Conservation (phyloP, 2,888 invertebrate species). For the Diploptera punctata region DNA sequence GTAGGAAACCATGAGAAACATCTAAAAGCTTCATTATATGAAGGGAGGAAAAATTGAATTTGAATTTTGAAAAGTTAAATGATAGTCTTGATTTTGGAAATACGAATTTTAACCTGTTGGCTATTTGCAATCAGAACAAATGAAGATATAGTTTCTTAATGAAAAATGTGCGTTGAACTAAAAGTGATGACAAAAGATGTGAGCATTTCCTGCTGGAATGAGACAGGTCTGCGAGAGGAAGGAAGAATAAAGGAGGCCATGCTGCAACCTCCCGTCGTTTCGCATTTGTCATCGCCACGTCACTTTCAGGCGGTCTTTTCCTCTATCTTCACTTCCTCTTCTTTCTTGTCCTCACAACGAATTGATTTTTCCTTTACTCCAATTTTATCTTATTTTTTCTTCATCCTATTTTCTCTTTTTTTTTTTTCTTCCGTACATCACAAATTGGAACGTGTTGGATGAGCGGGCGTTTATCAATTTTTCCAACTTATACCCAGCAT, state of each 20-base stretch:
- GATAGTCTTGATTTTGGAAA: no score
- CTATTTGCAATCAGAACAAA: no score
- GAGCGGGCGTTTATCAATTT: background rate
- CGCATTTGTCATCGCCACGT: conserved; percentile 39
- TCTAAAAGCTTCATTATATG: no score
- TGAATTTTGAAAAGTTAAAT: no score
- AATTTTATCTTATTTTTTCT: background rate
- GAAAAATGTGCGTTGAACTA: no score
- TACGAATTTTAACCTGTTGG: no score
- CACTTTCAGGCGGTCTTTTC: conserved; percentile 31
- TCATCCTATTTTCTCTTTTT: background rate
- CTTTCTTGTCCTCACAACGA: background rate
- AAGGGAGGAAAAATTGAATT: no score
- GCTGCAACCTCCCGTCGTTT: conserved; percentile 21
- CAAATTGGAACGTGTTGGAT: background rate
- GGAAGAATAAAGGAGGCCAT: conserved; percentile 17
- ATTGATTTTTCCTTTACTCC: conserved; percentile 20
- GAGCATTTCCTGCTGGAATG: background rate
- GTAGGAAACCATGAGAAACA: no score
- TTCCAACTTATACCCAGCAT: background rate
- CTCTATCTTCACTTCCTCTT: background rate
- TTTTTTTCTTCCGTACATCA: background rate
- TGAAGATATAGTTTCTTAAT: no score
- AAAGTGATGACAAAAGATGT: background rate
- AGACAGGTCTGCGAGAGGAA: background rate